Evolutionary conservation across 2,797 vertebrate species (phyloP).

Genomic region (Arrhamphus sclerolepis): DNA sequence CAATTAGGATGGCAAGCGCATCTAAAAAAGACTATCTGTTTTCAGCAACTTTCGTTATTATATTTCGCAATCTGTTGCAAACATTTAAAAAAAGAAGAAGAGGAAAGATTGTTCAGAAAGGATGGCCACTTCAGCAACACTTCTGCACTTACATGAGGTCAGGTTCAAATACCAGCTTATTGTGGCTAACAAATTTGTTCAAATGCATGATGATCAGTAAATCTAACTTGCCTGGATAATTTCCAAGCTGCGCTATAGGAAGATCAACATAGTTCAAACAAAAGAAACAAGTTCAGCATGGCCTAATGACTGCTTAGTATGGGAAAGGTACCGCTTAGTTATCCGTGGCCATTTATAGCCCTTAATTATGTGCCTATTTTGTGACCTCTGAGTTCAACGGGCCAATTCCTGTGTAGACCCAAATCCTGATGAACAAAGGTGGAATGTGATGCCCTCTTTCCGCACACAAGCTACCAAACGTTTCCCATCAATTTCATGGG

Average conservation of each 20-base stretch:
- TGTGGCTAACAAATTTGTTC: not conserved
- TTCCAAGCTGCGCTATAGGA: slow-evolving; percentile 12
- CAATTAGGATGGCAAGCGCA: not conserved
- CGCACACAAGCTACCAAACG: slow-evolving; percentile 68
- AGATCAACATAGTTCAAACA: slow-evolving; percentile 6
- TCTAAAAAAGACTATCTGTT: not conserved
- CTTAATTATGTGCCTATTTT: slow-evolving; percentile 82
- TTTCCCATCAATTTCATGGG: slow-evolving; percentile 77
- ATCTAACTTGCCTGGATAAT: not conserved
- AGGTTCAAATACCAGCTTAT: not conserved
- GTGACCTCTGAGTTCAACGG: slow-evolving; percentile 80
- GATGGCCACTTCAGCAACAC: no score
- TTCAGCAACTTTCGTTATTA: not conserved
- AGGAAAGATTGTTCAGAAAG: not conserved
- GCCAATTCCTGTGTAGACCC: slow-evolving; percentile 78
- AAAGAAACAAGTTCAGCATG: slow-evolving; percentile 29
- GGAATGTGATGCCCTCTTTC: slow-evolving; percentile 76
- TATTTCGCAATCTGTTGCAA: no score
- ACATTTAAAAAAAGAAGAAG: no score
- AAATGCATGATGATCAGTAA: slow-evolving; percentile 7
- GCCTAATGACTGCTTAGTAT: slow-evolving; percentile 65
- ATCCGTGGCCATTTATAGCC: slow-evolving; percentile 79
- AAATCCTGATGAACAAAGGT: slow-evolving; percentile 77
- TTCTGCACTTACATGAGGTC: no score
- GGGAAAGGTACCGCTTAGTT: slow-evolving; percentile 74